Conservation (phyloP, 1,140 invertebrate species). For the Parasteatoda tepidariorum region DNA sequence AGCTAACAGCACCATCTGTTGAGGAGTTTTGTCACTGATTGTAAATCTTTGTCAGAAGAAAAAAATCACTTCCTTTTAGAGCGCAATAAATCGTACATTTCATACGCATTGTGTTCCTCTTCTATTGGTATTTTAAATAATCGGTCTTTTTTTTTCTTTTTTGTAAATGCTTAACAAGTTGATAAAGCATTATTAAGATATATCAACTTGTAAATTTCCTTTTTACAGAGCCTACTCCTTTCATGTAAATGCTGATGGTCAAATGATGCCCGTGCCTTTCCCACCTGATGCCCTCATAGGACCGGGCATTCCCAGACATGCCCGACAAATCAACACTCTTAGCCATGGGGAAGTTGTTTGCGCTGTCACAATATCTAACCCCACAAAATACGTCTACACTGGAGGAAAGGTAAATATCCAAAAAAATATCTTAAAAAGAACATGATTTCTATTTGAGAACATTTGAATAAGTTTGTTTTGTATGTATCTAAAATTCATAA, state of each 20-base stretch:
- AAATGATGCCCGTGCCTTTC: conserved; percentile 92
- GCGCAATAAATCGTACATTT: no score
- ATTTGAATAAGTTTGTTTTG: no score
- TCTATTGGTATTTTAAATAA: no score
- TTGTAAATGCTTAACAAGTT: no score
- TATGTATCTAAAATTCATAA: neutral
- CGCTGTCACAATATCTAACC: conserved; percentile 87
- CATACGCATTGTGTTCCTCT: no score
- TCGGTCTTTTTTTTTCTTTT: no score
- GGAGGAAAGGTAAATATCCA: conserved; percentile 81
- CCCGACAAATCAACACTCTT: conserved; percentile 88
- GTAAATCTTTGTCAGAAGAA: no score
- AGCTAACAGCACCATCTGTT: no score
- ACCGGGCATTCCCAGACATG: conserved; percentile 91
- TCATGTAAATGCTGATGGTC: conserved; percentile 86
- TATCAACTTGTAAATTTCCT: conserved; percentile 64
- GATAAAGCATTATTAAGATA: neutral
- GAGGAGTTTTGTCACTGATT: no score
- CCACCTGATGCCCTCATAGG: conserved; percentile 92
- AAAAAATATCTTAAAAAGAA: no score
- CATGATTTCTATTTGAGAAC: no score
- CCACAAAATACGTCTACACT: conserved; percentile 95
- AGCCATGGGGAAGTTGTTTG: conserved; percentile 95
- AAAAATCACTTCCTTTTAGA: no score
- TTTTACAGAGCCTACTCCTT: conserved; percentile 87